These are phyloP conservation scores for Myodes glareolus DNA, from an alignment of 2,113 vertebrate species.

Conservation along the genomic window DNA sequence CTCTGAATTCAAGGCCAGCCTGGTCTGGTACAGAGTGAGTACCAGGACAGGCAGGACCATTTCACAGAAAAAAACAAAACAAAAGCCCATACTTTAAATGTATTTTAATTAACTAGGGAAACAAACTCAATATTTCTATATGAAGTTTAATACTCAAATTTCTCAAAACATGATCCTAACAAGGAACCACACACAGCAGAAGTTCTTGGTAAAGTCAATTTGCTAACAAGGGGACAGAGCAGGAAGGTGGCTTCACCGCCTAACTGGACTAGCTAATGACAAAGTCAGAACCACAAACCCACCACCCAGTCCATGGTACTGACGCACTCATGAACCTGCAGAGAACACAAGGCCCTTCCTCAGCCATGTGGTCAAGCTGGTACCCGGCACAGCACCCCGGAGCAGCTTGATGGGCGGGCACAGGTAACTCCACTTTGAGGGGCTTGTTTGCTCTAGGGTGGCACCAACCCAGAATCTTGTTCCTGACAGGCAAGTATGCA, in stretches of 20 bases:
- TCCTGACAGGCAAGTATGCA: background rate
- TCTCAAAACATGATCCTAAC: background rate
- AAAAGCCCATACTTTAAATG: background rate
- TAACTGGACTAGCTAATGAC: background rate
- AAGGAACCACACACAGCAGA: background rate
- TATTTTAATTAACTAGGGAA: constrained; percentile 41
- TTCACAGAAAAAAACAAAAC: too few species aligned
- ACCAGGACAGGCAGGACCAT: too few species aligned
- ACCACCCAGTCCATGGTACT: background rate
- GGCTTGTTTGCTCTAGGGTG: background rate
- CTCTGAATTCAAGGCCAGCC: too few species aligned
- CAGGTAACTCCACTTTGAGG: background rate
- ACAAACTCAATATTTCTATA: background rate
- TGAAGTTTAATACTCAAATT: background rate
- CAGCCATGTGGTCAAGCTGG: background rate
- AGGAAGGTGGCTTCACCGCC: background rate
- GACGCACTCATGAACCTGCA: background rate
- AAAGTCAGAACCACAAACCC: background rate
- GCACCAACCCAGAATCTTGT: background rate
- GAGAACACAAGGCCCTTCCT: background rate
- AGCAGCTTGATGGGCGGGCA: background rate
- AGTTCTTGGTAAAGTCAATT: background rate
- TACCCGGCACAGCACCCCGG: background rate
- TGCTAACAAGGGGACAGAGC: background rate
- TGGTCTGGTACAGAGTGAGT: too few species aligned